A percentile compares a stretch with the other conserved stretches of the same genome.
These are phyloP conservation scores for Diplodus puntazzo DNA, from an alignment of 2,797 vertebrate genomes.

Conservation along the genomic window DNA sequence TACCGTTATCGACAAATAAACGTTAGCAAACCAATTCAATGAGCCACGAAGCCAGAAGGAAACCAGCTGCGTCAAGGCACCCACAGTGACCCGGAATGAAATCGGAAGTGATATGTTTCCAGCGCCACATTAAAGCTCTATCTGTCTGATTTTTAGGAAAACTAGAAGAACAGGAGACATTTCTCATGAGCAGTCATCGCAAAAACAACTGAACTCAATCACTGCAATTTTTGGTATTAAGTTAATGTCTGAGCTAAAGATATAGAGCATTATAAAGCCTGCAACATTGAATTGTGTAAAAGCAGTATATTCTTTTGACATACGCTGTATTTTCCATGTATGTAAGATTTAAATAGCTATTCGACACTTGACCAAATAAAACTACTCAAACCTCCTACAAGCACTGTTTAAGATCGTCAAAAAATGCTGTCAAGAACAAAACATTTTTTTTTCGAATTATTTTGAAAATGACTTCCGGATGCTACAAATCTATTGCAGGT, in stretches of 20 bases:
- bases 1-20: slow-evolving; percentile 27
- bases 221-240: too few species aligned
- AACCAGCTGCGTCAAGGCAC: not conserved
- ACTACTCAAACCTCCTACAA: not conserved
- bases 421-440: too few species aligned
- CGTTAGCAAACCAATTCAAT: slow-evolving; percentile 61
- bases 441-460: slow-evolving; percentile 19
- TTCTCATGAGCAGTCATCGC: too few species aligned
- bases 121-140: slow-evolving; percentile 7
- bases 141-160: not conserved
- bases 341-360: not conserved
- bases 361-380: not conserved
- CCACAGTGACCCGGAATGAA: fast-evolving
- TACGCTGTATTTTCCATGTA: not conserved
- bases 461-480: slow-evolving; percentile 17
- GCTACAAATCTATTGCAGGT: fast-evolving
- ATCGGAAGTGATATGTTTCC: slow-evolving; percentile 18
- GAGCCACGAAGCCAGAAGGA: slow-evolving; percentile 72
- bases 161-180: too few species aligned
- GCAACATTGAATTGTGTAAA: not conserved
- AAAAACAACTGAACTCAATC: not conserved
- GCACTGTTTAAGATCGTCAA: not conserved
- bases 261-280: too few species aligned
- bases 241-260: too few species aligned
- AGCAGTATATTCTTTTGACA: too few species aligned